A percentile compares a stretch with the other conserved stretches of the same genome.
Evolutionary conservation across 1,140 invertebrate genomes (phyloP).

Genomic region (Ips typographus): DNA sequence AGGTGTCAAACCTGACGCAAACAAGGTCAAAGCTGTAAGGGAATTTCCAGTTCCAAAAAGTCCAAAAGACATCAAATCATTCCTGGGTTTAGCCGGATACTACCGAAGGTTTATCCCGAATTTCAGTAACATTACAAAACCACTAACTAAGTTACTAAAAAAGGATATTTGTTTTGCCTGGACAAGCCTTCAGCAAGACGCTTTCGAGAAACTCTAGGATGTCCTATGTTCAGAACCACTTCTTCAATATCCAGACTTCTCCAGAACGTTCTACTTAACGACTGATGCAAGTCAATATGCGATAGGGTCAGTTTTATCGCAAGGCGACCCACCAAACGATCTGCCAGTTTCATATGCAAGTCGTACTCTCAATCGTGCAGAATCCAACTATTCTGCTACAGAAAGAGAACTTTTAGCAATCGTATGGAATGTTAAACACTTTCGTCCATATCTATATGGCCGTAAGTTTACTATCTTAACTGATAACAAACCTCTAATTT

Average conservation of each 20-base stretch:
- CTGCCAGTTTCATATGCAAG: constrained; percentile 20
- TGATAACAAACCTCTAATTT: constrained; percentile 36
- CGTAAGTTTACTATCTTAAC: constrained; percentile 37
- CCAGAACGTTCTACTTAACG: constrained; percentile 45
- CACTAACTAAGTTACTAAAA: constrained; percentile 6
- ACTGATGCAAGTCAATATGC: constrained; percentile 42
- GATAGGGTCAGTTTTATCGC: constrained; percentile 28
- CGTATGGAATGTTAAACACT: constrained; percentile 30
- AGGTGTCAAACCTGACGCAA: constrained; percentile 50
- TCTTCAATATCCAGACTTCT: constrained; percentile 47
- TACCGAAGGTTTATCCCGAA: constrained; percentile 31
- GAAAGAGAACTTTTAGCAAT: constrained; percentile 43
- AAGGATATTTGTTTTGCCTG: neutral
- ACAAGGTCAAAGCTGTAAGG: constrained; percentile 47
- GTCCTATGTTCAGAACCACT: constrained; percentile 10
- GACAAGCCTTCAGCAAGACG: neutral
- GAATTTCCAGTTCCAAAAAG: constrained; percentile 43
- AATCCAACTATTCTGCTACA: constrained; percentile 10
- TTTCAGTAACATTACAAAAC: constrained; percentile 46
- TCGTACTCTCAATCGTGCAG: constrained; percentile 20
- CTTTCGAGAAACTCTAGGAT: constrained; percentile 28
- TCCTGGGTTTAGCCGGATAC: constrained; percentile 42
- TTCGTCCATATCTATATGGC: constrained; percentile 39
- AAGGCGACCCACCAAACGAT: constrained; percentile 7
- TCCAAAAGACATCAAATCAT: constrained; percentile 44